Conservation (phyloP, 1,140 invertebrate genomes). For the Kradibia gibbosae region DNA sequence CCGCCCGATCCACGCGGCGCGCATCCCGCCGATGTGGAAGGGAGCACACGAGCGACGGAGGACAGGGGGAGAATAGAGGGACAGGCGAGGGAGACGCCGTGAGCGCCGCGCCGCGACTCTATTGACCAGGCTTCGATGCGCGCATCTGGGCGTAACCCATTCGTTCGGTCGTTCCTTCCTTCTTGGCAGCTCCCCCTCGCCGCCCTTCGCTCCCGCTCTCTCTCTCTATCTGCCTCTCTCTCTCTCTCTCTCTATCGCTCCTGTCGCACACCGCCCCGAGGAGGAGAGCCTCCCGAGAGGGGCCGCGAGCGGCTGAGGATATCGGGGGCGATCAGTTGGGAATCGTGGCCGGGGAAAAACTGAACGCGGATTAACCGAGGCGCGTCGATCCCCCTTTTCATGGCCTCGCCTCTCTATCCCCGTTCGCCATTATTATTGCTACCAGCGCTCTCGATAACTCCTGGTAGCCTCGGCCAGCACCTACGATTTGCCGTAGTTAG, state of each 20-base stretch:
- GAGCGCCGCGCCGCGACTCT: conserved; percentile 60
- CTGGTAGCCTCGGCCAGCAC: conserved; percentile 13
- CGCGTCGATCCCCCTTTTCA: conserved; percentile 61
- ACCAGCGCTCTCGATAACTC: conserved; percentile 45
- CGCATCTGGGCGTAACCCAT: conserved; percentile 74
- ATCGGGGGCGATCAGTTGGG: conserved; percentile 25
- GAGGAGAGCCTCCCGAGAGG: conserved; percentile 37
- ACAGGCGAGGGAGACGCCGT: conserved; percentile 42
- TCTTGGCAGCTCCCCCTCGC: no score
- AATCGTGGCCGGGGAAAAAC: conserved; percentile 73
- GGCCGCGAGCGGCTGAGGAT: no score
- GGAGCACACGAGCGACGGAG: conserved; percentile 35
- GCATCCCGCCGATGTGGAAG: conserved; percentile 53
- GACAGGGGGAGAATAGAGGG: conserved; percentile 34
- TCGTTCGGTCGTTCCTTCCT: conserved; percentile 65
- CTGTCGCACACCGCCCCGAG: conserved; percentile 27
- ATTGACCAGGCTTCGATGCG: conserved; percentile 74
- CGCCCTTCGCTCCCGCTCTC: conserved; percentile 43
- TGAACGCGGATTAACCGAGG: conserved; percentile 73
- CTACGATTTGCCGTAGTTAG: not conserved
- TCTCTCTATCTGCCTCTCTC: conserved; percentile 38
- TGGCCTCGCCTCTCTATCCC: conserved; percentile 50
- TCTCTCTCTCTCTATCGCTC: conserved; percentile 17
- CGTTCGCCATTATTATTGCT: conserved; percentile 50
- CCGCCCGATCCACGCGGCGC: conserved; percentile 44